Evolutionary conservation across 2,797 vertebrate genomes (phyloP), one percentile per base, ranked within the genome.

Genomic region (Zonotrichia albicollis): DNA sequence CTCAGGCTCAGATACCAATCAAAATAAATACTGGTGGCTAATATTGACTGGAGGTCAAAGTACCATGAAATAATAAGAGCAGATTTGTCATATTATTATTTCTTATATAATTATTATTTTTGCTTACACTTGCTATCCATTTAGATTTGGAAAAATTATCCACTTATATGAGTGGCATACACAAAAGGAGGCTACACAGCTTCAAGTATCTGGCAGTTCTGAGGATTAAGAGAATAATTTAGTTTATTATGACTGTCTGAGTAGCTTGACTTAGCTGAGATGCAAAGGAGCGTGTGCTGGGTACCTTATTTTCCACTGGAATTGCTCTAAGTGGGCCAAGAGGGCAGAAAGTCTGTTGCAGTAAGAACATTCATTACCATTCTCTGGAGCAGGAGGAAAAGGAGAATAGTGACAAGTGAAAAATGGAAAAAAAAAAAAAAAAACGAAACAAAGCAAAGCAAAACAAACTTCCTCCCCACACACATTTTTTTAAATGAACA

Each of bases 171-270:
- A 30, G 27, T 81, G 6, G 4, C 22, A 30, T 25, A n/a, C 19
- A 91, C 15, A 75, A 72, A 93, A 66, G 23, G 19, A 89, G 16
- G 11, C 9, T 89, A 79, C n/a, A 27, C 0, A 0, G 7, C 40
- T 92, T 93, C 71, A 79, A 48, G 64, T 84, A 75, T 25, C 62
- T 62, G 57, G 61, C 50, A 83, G 32, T 48, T 87, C 53, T 80
- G 34, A 72, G 36, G 40, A 86, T 88, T 94, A 81, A 84, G 64
- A 84, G 51, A 70, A 79, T 81, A 79, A 86, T 76, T 90, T 84
- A 11, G 26, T 82, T 79, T 88, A 76, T 88, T 91, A 73, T 64
- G 55, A 60, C 54, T 75, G 21, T 46, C 38, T 81, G 32, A 18
- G 9, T 79, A 81, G 17, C 51, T 91, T 86, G 70, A 62, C 83